Percentiles rank a stretch among this genome's conserved stretches.
Evolutionary conservation across 2,888 invertebrate genomes (phyloP).

Genomic region (Lepidochitona cinerea): DNA sequence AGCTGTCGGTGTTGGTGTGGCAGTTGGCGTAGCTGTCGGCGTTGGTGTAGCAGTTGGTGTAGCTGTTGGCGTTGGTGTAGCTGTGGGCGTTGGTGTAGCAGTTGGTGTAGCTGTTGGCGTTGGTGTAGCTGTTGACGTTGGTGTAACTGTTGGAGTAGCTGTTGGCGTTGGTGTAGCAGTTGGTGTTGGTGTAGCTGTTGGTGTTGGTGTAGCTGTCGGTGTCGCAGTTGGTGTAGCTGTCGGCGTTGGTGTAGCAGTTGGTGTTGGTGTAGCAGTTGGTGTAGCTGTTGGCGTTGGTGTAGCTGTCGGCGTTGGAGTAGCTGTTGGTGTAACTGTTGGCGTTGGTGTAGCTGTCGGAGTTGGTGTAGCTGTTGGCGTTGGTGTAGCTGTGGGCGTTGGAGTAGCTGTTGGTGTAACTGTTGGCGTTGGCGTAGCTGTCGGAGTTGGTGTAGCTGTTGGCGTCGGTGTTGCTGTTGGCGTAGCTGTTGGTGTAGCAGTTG

Average conservation of each 20-base stretch:
- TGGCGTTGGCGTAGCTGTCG: not conserved
- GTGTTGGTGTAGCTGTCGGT: too few relatives aligned
- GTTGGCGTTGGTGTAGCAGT: too few relatives aligned
- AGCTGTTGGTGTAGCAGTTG: not conserved
- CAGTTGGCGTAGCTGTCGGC: too few relatives aligned
- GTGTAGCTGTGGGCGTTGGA: not conserved
- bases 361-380: not conserved
- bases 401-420: not conserved
- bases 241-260: not conserved
- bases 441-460: not conserved
- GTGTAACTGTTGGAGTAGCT: too few relatives aligned
- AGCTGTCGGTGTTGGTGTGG: too few relatives aligned
- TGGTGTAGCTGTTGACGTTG: too few relatives aligned
- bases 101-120: too few relatives aligned
- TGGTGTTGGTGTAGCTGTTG: too few relatives aligned
- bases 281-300: not conserved
- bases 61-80: too few relatives aligned
- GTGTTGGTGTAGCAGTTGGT: not conserved
- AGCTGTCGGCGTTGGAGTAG: not conserved
- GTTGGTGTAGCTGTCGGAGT: not conserved
- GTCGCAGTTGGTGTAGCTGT: too few relatives aligned
- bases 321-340: not conserved
- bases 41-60: too few relatives aligned
- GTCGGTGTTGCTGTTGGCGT: not conserved
- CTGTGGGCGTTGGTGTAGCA: too few relatives aligned